A percentile compares a stretch with the other conserved stretches of the same genome.
phyloP scores from a whole-genome alignment of 2,888 invertebrate genomes.

The Brachyopa scutellaris region DNA sequence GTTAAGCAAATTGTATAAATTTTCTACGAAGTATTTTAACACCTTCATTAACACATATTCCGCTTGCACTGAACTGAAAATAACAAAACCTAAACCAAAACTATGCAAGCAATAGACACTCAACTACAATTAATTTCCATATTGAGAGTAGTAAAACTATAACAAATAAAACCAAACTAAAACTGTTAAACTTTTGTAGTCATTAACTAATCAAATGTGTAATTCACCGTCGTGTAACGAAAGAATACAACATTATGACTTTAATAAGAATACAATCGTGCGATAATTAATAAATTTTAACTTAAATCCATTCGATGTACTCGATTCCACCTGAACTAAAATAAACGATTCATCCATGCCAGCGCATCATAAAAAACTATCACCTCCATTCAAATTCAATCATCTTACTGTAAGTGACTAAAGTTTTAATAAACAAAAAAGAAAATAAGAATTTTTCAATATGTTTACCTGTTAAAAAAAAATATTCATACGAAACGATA shows the following conservation, averaged over 20 bases:
- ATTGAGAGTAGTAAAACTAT: no score
- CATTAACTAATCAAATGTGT: constrained; percentile 2
- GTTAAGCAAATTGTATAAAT: no score
- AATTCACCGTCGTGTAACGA: constrained; percentile 11
- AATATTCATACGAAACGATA: constrained; percentile 9
- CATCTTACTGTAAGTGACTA: constrained; percentile 21
- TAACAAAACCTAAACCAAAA: constrained; percentile 3
- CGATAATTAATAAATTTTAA: constrained; percentile 16
- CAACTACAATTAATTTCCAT: background rate
- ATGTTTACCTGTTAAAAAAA: background rate
- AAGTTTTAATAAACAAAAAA: background rate
- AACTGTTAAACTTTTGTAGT: constrained; percentile 16
- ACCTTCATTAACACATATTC: background rate
- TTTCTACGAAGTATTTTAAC: background rate
- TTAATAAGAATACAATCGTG: constrained; percentile 11
- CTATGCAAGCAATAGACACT: no score
- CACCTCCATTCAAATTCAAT: constrained; percentile 47
- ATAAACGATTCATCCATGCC: constrained; percentile 15
- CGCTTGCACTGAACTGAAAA: constrained; percentile 50
- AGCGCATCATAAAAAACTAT: constrained; percentile 21
- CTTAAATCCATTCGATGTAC: constrained; percentile 29
- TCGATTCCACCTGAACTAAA: constrained; percentile 55
- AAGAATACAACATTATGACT: background rate
- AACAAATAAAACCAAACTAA: no score
- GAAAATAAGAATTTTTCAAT: background rate